These are phyloP conservation scores for Eupithecia pulchellata DNA, from an alignment of 2,888 invertebrate species.

Conservation along the genomic window DNA sequence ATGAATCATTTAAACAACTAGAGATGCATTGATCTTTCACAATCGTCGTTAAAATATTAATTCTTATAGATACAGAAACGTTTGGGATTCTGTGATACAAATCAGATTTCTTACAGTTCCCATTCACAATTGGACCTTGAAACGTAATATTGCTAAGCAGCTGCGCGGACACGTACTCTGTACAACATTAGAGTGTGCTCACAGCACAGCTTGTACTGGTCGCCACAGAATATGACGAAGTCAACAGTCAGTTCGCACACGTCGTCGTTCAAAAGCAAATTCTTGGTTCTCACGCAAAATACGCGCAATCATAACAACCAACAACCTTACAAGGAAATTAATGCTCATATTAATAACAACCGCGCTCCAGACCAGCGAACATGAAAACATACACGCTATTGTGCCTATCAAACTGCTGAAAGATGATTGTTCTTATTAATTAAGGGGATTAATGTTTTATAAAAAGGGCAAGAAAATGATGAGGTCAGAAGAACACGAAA, in stretches of 20 bases:
- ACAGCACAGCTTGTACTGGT: slow-evolving; percentile 27
- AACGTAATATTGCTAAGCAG: slow-evolving; percentile 65
- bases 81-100: slow-evolving; percentile 31
- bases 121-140: slow-evolving; percentile 77
- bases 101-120: slow-evolving; percentile 52
- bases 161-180: slow-evolving; percentile 54
- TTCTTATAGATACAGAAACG: background rate
- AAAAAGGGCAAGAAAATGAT: background rate
- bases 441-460: background rate
- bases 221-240: slow-evolving; percentile 45
- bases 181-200: slow-evolving; percentile 26
- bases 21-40: slow-evolving; percentile 18
- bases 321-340: slow-evolving; percentile 52
- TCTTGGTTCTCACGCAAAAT: slow-evolving; percentile 76
- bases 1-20: slow-evolving; percentile 14
- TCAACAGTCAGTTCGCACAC: slow-evolving; percentile 46
- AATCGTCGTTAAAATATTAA: slow-evolving; percentile 6
- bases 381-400: background rate
- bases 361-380: slow-evolving; percentile 23
- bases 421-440: background rate
- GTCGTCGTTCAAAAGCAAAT: slow-evolving; percentile 61
- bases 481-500: background rate
- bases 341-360: slow-evolving; percentile 46
- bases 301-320: slow-evolving; percentile 64
- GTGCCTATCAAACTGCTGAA: background rate